These are phyloP conservation scores for Tetanocera ferruginea DNA, from an alignment of 2,888 invertebrate genomes.

Conservation along the genomic window DNA sequence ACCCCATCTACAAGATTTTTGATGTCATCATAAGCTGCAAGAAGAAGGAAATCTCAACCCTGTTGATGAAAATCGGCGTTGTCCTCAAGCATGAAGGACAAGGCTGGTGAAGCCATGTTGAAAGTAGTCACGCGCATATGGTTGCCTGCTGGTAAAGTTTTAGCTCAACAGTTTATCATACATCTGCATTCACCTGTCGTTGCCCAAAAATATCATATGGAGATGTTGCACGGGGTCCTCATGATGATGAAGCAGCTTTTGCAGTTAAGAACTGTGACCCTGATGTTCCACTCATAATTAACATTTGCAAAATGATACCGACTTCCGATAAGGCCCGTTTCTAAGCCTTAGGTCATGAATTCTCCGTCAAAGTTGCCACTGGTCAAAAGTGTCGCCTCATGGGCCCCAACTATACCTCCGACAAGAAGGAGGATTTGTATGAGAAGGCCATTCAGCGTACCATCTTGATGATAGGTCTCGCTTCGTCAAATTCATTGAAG, in stretches of 20 bases:
- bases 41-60: conserved; percentile 90
- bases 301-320: conserved; percentile 99
- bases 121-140: conserved; percentile 99
- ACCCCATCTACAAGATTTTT: conserved; percentile 97
- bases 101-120: conserved; percentile 94
- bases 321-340: conserved; percentile 99
- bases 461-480: conserved; percentile 99
- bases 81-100: conserved; percentile 92
- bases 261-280: conserved; percentile 96
- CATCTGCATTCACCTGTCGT: conserved; percentile 99
- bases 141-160: conserved; percentile 99
- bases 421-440: conserved; percentile 98
- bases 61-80: conserved; percentile 93
- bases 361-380: conserved; percentile 93
- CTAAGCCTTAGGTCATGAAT: conserved; percentile 99
- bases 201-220: conserved; percentile 99
- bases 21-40: conserved; percentile 90
- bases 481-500: conserved; percentile 99
- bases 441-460: conserved; percentile 99
- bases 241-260: conserved; percentile 94
- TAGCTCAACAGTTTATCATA: conserved; percentile 99
- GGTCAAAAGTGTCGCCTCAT: conserved; percentile 97
- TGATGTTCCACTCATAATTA: conserved; percentile 99
- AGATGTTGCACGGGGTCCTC: conserved; percentile 99
- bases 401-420: conserved; percentile 98